Base-by-base conservation (phyloP, 1,140 invertebrate species). In the Brachionus rubens region DNA sequence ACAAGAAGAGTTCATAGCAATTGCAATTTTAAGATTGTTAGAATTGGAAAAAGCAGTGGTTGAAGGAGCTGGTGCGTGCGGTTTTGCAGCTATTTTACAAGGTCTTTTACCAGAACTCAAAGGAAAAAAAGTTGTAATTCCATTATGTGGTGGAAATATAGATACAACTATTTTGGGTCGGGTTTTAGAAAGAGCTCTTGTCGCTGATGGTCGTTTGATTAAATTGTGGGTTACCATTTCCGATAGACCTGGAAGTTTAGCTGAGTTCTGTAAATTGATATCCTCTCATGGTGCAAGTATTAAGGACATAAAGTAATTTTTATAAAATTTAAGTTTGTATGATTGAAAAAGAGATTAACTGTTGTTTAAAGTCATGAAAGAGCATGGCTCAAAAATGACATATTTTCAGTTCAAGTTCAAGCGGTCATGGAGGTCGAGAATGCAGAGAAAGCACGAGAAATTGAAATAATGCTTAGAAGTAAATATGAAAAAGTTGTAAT, bases 41-140 rank as follows among this genome's bases (percentile, higher is more conserved):
- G 93, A 96, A 83, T 87, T 90, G 75, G 93, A 95, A 83, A 96
- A 96, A 82, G 91, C 91, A 78, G 92, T 96, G 1, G 92, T 96
- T 1, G 94, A 96, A 83, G 94, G 85, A 0, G 93, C 92, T 1
- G 94, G 93, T 0, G 94, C 93, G 0, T 88, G 89, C 12, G 92
- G 91, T 1, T 83, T 96, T 3, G 93, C 93, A 0, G 92, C 92
- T 4, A 89, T 96, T 80, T 86, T 96, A 70, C 88, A 91, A 1
- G 91, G 91, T 7, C 87, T 91, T 54, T 82, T 95, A 21, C 90
- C 91, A 28, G 92, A 96, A 79, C 86, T 95, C 0, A 88, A 88
- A 80, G 91, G 91, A 14, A 94, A 95, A 87, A 91, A 89, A 80
- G 91, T 96, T 9, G 92, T 93, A 0, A 85, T 92, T 30, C 87